These are phyloP conservation scores for Stigmatopora nigra DNA, from an alignment of 2,113 vertebrate genomes.

Conservation along the genomic window DNA sequence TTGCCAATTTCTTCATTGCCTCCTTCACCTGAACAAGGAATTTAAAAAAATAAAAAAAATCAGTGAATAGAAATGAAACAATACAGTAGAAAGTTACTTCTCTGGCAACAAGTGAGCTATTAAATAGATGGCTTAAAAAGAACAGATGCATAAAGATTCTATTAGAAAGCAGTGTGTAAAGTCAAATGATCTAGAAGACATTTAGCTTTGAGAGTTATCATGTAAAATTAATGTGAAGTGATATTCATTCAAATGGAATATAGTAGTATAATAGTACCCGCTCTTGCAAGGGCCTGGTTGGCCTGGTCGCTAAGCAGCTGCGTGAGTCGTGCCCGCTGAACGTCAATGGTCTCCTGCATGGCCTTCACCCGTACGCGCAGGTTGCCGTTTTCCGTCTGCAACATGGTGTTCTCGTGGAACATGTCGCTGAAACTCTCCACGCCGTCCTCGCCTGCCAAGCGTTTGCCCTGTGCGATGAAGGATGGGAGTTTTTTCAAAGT, in stretches of 20 bases:
- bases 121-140: too few species aligned
- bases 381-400: slow-evolving; percentile 94
- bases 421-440: slow-evolving; percentile 96
- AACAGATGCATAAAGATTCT: background rate
- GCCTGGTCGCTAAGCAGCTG: slow-evolving; percentile 89
- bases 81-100: too few species aligned
- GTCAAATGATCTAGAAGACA: too few species aligned
- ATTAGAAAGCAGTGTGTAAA: too few species aligned
- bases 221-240: too few species aligned
- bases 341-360: slow-evolving; percentile 94
- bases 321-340: slow-evolving; percentile 78
- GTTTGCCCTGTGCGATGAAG: slow-evolving; percentile 78
- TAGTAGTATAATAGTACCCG: slow-evolving; percentile 63
- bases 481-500: background rate
- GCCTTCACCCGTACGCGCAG: slow-evolving; percentile 91
- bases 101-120: too few species aligned
- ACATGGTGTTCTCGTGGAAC: slow-evolving; percentile 96
- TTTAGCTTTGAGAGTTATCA: too few species aligned
- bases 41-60: background rate
- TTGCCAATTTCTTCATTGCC: slow-evolving; percentile 94
- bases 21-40: slow-evolving; percentile 79
- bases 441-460: slow-evolving; percentile 85
- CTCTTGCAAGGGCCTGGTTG: slow-evolving; percentile 81
- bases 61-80: background rate
- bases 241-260: too few species aligned